Base-by-base conservation (phyloP, 2,113 vertebrate genomes). In the Cottus gobio region DNA sequence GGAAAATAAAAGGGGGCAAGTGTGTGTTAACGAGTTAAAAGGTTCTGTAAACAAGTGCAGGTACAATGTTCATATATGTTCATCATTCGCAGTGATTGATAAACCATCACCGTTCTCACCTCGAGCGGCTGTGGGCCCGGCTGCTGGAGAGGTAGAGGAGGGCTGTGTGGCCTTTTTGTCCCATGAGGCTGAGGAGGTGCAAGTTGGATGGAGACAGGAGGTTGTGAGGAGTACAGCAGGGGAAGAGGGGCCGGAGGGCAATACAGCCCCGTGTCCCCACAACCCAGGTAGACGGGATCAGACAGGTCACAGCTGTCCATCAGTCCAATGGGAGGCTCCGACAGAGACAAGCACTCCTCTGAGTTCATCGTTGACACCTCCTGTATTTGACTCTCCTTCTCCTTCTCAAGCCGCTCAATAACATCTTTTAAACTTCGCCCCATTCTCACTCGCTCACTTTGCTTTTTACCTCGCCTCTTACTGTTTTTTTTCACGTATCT, bases 81-180 rank as follows among this genome's bases (percentile, higher is more conserved):
- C n/a, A n/a, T n/a, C n/a, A n/a, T n/a, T n/a, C n/a, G n/a, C 28
- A 62, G 66, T 54, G 58, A 28, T 26, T 34, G 3, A 37, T 48
- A 9, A 64, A 71, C 56, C 31, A 15, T 31, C 50, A 31, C 1
- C 2, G 16, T 60, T 58, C 86, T 90, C 73, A 94, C 90, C 84
- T 92, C 66, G 1, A 85, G 83, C n/a, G 90, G 83, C 67, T 93
- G 91, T 4, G 81, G 44, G 74, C 58, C 70, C 16, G 87, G 85
- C 37, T 77, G 89, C 37, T 89, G 73, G 22, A 82, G 20, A 50
- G 77, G 13, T 1, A 66, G 75, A 16, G 36, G 60, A 50, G 91
- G 71, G 67, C 89, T 90, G 58, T 80, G 86, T 7, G 73, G 79
- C 42, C 89, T 80, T 62, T 75, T 88, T n/a, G 77, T 84, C 65